These are phyloP conservation scores for Pseudomyrmex pallidus DNA, from an alignment of 1,140 invertebrate species.

Conservation along the genomic window DNA sequence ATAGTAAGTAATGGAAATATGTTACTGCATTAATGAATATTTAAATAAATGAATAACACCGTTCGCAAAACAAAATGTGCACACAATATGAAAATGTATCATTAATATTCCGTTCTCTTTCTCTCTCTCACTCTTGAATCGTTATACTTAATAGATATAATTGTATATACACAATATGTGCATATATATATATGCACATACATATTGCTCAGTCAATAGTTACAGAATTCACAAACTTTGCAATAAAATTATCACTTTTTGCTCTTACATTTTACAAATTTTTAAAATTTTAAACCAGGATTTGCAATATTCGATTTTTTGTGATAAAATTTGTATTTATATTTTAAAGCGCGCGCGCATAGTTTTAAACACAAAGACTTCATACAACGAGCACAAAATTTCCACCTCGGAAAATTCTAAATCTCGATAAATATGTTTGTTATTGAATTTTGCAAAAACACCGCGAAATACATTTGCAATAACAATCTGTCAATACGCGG, in stretches of 20 bases:
- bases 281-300: background rate
- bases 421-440: conserved; percentile 15
- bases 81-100: conserved; percentile 13
- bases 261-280: background rate
- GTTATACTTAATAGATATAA: conserved; percentile 8
- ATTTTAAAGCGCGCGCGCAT: background rate
- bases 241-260: background rate
- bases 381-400: background rate
- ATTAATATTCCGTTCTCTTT: background rate
- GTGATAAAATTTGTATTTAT: conserved; percentile 14
- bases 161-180: background rate
- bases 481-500: background rate
- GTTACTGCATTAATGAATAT: conserved; percentile 24
- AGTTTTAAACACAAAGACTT: background rate
- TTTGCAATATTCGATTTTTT: background rate
- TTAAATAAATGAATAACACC: conserved; percentile 14
- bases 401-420: background rate
- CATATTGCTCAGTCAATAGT: too few species aligned
- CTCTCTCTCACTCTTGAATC: background rate
- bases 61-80: background rate
- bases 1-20: background rate
- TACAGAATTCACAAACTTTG: background rate
- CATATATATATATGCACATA: too few species aligned
- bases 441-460: background rate
- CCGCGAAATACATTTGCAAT: background rate